Conservation (phyloP, 53 echinoderm and acorn worm genomes). For the Crossaster papposus region DNA sequence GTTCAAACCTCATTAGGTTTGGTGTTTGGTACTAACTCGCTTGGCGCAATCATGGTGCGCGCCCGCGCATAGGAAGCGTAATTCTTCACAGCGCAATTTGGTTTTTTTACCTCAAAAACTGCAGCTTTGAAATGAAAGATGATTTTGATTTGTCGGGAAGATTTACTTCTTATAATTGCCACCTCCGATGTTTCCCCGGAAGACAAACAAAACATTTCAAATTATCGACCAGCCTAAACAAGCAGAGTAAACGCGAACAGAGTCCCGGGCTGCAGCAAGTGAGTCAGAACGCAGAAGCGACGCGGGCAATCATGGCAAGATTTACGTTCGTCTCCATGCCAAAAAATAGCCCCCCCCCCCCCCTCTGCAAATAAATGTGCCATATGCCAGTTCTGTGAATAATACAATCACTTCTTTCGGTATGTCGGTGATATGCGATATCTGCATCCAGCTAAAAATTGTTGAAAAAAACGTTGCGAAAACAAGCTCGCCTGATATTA, state of each 20-base stretch:
- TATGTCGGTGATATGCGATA: background rate
- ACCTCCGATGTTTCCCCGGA: conserved; percentile 24
- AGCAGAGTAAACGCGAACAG: background rate
- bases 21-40: background rate
- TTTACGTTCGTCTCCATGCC: conserved; percentile 42
- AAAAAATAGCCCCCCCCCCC: background rate
- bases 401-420: conserved; percentile 27
- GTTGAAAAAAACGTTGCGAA: background rate
- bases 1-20: conserved; percentile 12
- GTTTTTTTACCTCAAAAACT: background rate
- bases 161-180: conserved; percentile 39
- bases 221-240: background rate
- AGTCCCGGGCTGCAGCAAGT: background rate
- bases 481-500: background rate
- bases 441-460: background rate
- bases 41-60: background rate
- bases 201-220: conserved; percentile 43
- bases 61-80: background rate
- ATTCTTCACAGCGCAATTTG: background rate
- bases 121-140: conserved; percentile 3
- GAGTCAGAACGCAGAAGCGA: conserved; percentile 17
- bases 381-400: background rate
- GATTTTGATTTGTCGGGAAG: conserved; percentile 18
- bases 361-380: no score
- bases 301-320: conserved; percentile 45